Evolutionary conservation across 2,888 invertebrate genomes (phyloP).

Genomic region (Parthenolecanium corni): DNA sequence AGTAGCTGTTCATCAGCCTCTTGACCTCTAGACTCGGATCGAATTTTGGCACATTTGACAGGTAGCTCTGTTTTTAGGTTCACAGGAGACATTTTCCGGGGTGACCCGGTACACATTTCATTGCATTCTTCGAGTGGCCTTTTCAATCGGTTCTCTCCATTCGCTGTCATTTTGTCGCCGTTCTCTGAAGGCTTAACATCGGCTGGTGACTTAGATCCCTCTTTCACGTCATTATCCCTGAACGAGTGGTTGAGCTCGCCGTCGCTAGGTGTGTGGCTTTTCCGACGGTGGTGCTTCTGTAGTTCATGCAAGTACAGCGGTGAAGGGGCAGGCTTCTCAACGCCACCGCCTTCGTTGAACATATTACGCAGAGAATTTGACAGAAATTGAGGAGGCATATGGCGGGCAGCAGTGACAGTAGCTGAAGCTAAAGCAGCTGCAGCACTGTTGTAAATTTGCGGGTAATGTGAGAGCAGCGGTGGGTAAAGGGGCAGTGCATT

Average conservation of each 20-base stretch:
- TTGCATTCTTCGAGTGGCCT: no score
- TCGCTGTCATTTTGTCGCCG: not conserved
- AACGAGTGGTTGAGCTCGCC: no score
- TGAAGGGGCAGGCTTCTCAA: slow-evolving; percentile 1
- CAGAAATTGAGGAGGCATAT: slow-evolving; percentile 17
- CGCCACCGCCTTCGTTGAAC: not conserved
- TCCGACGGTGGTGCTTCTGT: not conserved
- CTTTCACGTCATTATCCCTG: not conserved
- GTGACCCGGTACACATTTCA: no score
- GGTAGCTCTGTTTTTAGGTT: not conserved
- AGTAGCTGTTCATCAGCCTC: not conserved
- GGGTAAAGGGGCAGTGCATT: slow-evolving; percentile 35
- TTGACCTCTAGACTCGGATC: not conserved
- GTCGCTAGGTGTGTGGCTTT: not conserved
- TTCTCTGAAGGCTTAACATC: not conserved
- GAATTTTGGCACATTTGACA: not conserved
- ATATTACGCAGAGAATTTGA: slow-evolving; percentile 10
- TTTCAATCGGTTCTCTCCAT: no score
- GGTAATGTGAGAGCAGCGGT: slow-evolving; percentile 8
- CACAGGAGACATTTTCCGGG: not conserved
- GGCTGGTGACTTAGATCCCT: not conserved
- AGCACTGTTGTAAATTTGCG: slow-evolving; percentile 1
- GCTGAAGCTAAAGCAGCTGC: no score
- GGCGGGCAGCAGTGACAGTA: not conserved
- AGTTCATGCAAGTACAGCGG: not conserved